Percentiles rank a stretch among this genome's conserved stretches.
phyloP scores from a whole-genome alignment of 37 sponge, comb jelly and placozoan genomes.

The Amphimedon queenslandica region DNA sequence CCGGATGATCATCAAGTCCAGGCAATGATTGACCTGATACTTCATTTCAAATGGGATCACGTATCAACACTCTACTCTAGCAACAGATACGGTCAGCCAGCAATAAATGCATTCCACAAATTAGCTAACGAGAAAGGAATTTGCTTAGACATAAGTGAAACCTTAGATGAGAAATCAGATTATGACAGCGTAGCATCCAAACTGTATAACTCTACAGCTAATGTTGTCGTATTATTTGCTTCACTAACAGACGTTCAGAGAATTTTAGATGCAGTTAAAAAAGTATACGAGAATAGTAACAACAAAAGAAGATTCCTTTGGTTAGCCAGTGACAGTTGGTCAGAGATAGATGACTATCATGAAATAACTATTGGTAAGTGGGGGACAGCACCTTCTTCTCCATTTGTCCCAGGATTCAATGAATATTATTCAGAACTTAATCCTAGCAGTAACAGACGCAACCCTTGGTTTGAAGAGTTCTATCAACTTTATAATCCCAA shows the following conservation, averaged over 20 bases:
- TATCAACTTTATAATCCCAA: conserved; percentile 38
- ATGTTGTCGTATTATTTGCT: conserved; percentile 57
- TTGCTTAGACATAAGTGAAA: conserved; percentile 42
- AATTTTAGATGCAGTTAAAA: conserved; percentile 1
- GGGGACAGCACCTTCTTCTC: conserved; percentile 43
- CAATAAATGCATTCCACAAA: conserved; percentile 33
- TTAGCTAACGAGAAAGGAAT: conserved; percentile 30
- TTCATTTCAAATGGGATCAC: conserved; percentile 63
- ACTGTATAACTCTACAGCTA: conserved; percentile 29
- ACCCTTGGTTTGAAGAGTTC: conserved; percentile 76
- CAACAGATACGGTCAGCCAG: conserved; percentile 60
- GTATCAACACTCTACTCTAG: conserved; percentile 44
- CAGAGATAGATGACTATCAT: conserved; percentile 1
- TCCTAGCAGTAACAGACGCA: conserved; percentile 45
- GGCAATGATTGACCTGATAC: conserved; percentile 79
- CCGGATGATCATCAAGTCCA: conserved; percentile 76
- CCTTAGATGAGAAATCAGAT: conserved; percentile 18
- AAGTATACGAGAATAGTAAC: neutral
- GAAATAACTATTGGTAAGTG: conserved; percentile 20
- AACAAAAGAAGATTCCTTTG: conserved; percentile 40
- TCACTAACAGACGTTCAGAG: conserved; percentile 19
- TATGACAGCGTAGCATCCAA: conserved; percentile 6
- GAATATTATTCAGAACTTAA: conserved; percentile 62
- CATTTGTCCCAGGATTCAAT: conserved; percentile 28
- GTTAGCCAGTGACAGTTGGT: conserved; percentile 92